These are phyloP conservation scores for Cryptotermes secundus DNA, from an alignment of 1,140 invertebrate genomes.

Conservation along the genomic window DNA sequence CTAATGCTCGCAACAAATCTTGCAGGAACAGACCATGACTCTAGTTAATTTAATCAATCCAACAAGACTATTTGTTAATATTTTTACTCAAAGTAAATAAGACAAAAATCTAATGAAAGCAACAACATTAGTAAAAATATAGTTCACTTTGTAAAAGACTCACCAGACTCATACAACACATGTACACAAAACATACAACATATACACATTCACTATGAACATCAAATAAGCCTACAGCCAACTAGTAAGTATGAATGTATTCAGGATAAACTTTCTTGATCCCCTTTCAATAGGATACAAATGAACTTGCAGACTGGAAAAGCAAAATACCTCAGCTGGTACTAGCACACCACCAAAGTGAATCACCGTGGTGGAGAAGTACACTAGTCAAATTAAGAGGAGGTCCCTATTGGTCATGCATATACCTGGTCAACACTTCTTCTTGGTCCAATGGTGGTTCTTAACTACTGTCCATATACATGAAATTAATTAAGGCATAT, in stretches of 20 bases:
- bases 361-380: background rate
- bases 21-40: background rate
- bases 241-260: background rate
- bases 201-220: background rate
- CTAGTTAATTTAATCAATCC: background rate
- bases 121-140: slow-evolving; percentile 5
- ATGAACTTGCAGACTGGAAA: background rate
- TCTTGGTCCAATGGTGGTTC: background rate
- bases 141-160: background rate
- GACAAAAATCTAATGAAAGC: background rate
- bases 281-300: background rate
- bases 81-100: slow-evolving; percentile 4
- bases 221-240: background rate
- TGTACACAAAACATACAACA: too few species aligned
- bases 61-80: background rate
- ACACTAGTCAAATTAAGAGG: background rate
- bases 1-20: background rate
- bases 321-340: background rate
- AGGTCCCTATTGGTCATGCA: too few species aligned
- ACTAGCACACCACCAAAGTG: background rate
- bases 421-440: background rate
- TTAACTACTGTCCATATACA: background rate
- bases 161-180: background rate
- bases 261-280: background rate
- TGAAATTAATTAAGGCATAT: background rate